phyloP scores from a whole-genome alignment of 2,888 invertebrate species.

The Dioctria linearis region DNA sequence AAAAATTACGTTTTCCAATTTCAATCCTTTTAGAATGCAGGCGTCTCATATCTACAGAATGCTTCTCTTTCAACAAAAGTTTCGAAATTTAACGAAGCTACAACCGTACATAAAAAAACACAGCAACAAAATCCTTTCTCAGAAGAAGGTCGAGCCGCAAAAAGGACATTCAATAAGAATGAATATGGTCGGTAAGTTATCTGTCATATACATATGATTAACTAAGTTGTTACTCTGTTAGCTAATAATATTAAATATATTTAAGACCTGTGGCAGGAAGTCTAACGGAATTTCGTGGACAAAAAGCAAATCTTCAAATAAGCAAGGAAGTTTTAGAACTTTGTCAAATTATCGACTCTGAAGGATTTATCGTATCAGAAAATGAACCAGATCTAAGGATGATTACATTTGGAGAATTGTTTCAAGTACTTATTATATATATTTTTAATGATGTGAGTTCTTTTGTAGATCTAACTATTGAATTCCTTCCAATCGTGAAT shows the following conservation, averaged over 20 bases:
- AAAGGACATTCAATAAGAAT: slow-evolving; percentile 80
- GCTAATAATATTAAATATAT: neutral
- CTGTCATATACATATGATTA: neutral
- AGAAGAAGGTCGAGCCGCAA: slow-evolving; percentile 47
- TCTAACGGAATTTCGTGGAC: slow-evolving; percentile 88
- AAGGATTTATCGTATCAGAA: slow-evolving; percentile 74
- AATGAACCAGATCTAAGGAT: slow-evolving; percentile 78
- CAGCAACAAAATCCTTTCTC: slow-evolving; percentile 88
- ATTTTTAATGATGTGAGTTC: too few species aligned
- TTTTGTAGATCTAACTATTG: too few species aligned
- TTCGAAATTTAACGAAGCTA: slow-evolving; percentile 88
- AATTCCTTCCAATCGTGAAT: too few species aligned
- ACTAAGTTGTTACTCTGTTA: neutral
- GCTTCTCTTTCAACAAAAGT: slow-evolving; percentile 85
- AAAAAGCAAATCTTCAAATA: slow-evolving; percentile 88
- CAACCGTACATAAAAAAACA: slow-evolving; percentile 81
- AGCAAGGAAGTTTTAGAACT: slow-evolving; percentile 91
- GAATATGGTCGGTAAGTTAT: slow-evolving; percentile 87
- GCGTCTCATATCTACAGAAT: slow-evolving; percentile 73
- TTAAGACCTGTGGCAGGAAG: slow-evolving; percentile 91
- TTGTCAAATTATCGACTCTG: slow-evolving; percentile 92
- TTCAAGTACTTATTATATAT: slow-evolving; percentile 75
- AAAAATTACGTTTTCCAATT: neutral
- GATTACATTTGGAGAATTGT: slow-evolving; percentile 93
- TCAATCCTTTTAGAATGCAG: neutral